These are phyloP conservation scores for Actinia equina DNA, from an alignment of 64 coral and sea anemone genomes.

Conservation along the genomic window DNA sequence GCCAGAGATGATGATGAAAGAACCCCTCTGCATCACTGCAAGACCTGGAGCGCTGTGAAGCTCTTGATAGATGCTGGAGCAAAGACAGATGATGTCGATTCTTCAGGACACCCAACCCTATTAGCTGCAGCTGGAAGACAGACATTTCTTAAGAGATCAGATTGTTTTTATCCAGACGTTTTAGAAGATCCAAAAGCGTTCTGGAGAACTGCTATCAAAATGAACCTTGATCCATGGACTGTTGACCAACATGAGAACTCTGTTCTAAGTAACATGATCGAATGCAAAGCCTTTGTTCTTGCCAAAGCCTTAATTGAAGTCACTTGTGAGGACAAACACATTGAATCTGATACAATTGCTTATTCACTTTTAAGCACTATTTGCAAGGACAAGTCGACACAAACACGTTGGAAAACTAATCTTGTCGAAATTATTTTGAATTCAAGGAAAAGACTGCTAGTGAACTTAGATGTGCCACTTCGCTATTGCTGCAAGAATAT, in stretches of 20 bases:
- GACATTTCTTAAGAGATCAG: not conserved
- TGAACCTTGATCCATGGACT: not conserved
- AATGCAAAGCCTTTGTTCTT: conserved; percentile 4
- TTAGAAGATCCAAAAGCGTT: not conserved
- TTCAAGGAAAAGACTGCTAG: not conserved
- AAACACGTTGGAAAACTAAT: not conserved
- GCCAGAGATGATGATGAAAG: conserved; percentile 1
- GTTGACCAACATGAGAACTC: not conserved
- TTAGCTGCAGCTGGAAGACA: not conserved
- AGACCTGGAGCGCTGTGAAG: conserved; percentile 12
- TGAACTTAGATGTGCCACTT: not conserved
- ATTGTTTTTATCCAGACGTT: conserved; percentile 4
- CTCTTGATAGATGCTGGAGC: conserved; percentile 1
- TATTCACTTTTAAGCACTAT: not conserved
- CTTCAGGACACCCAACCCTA: not conserved
- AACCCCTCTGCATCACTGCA: not conserved
- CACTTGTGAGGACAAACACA: conserved; percentile 1
- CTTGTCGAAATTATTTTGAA: not conserved
- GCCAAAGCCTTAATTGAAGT: conserved; percentile 20
- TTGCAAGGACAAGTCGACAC: not conserved
- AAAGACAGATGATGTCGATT: not conserved
- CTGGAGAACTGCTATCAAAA: not conserved
- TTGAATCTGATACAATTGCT: not conserved
- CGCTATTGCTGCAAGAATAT: not conserved
- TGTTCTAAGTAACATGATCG: conserved; percentile 2